Base-by-base conservation (phyloP, 1,140 invertebrate species). In the Brachionus paranguensis region DNA sequence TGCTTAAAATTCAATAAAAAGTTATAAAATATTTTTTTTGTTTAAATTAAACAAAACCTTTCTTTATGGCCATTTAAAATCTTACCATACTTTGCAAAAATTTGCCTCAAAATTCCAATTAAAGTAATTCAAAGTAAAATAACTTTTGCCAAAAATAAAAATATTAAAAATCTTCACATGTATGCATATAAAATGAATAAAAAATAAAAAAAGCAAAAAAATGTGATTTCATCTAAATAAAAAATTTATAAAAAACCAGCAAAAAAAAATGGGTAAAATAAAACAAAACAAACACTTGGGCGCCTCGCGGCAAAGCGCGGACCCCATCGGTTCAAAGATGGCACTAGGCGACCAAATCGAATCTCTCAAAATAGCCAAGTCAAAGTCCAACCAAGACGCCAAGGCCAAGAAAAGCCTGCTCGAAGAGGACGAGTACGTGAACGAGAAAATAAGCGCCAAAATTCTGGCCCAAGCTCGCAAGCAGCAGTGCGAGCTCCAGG, bases 241-340 rank as follows among this genome's bases (percentile, higher is more conserved):
- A 55, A 17, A 6, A 55, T 55, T 47, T 24, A 29, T 37, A 68
- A 68, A 33, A 17, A 20, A 20, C 0, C 8, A 20, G 4, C 0
- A 64, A 14, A 60, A n/a, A 55, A 79, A 68, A 68, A 81, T 81
- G 78, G 78, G 78, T 45, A 81, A 81, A 81, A 68, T 81, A 12
- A 81, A 81, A 47, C 50, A 43, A 64, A 68, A 64, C 17, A 81
- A 65, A 27, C 78, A 76, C 72, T 76, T 50, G 72, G 47, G 72
- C 11, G 72, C 72, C 33, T 76, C 72, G 24, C 11, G 64, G 14
- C 78, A 45, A 43, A 81, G 53, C 53, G 53, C 78, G 0, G 78
- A 81, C 53, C 78, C 78, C 11, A 81, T 81, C 8, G 78, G 53
- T n/a, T 24, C 78, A 7, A 81, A 81, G 24, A 12, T 64, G n/a